Evolutionary conservation across 2,113 vertebrate genomes (phyloP).

Genomic region (Protobothrops mucrosquamatus): DNA sequence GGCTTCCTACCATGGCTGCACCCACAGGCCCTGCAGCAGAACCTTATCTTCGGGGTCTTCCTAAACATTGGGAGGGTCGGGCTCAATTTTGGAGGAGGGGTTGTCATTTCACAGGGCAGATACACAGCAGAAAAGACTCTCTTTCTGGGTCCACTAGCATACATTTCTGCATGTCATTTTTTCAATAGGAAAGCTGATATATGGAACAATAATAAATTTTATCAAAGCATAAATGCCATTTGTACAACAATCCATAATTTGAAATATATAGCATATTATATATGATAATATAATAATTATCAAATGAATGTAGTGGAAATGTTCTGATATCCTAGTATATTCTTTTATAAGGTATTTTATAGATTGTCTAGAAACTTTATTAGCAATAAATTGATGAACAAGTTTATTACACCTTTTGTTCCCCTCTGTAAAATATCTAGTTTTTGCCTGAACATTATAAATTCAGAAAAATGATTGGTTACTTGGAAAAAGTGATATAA

Average conservation of each 20-base stretch:
- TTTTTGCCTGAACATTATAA: background rate
- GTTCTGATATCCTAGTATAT: background rate
- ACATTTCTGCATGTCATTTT: background rate
- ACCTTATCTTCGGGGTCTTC: background rate
- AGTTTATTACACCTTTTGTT: background rate
- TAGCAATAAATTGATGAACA: background rate
- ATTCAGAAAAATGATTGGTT: background rate
- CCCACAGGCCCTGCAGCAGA: background rate
- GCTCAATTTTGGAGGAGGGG: background rate
- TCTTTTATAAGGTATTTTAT: constrained; percentile 11
- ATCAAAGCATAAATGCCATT: background rate
- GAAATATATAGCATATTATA: background rate
- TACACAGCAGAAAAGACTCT: background rate
- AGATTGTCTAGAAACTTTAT: background rate
- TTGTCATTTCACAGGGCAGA: background rate
- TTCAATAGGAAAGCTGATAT: background rate
- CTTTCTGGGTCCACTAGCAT: background rate
- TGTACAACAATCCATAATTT: background rate
- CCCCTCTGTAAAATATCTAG: background rate
- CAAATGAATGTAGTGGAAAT: constrained; percentile 9
- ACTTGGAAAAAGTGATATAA: background rate
- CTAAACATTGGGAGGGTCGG: background rate
- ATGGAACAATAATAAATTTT: background rate
- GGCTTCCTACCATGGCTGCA: background rate
- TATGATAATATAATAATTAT: background rate